Evolutionary conservation across 2,113 vertebrate species (phyloP).

Genomic region (Drymodes brunneopygia): DNA sequence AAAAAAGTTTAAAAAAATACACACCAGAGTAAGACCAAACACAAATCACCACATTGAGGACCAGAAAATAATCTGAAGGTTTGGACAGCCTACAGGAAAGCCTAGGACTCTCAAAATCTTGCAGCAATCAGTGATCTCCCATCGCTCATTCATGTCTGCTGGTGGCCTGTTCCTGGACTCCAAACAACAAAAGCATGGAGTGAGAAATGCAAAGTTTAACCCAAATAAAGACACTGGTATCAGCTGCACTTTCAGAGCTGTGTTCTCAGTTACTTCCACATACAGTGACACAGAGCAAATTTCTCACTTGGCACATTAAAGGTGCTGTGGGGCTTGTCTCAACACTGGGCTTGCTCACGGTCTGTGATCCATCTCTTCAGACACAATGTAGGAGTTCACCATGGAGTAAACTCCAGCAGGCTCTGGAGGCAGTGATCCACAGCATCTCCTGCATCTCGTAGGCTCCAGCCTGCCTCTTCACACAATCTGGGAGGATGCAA

Average conservation of each 20-base stretch:
- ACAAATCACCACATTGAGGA: rapidly evolving
- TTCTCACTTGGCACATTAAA: background rate
- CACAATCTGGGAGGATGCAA: background rate
- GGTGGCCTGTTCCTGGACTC: background rate
- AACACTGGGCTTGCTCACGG: background rate
- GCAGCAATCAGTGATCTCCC: background rate
- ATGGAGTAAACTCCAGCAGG: background rate
- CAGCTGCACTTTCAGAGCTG: background rate
- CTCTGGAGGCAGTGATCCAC: background rate
- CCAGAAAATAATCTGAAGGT: background rate
- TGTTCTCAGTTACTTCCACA: background rate
- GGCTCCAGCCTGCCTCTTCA: background rate
- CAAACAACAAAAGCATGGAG: background rate
- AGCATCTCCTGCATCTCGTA: rapidly evolving
- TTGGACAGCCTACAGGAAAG: background rate
- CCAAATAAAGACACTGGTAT: background rate
- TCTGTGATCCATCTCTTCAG: background rate
- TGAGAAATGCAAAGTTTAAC: background rate
- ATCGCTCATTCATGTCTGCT: background rate
- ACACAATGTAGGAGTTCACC: background rate
- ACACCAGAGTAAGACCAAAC: background rate
- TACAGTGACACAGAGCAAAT: background rate
- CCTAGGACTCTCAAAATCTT: background rate
- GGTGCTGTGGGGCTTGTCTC: background rate
- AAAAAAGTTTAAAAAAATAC: background rate